Percentiles rank a stretch among this genome's conserved stretches.
phyloP scores from a whole-genome alignment of 53 echinoderm and acorn worm species.

The Apostichopus leukothele region DNA sequence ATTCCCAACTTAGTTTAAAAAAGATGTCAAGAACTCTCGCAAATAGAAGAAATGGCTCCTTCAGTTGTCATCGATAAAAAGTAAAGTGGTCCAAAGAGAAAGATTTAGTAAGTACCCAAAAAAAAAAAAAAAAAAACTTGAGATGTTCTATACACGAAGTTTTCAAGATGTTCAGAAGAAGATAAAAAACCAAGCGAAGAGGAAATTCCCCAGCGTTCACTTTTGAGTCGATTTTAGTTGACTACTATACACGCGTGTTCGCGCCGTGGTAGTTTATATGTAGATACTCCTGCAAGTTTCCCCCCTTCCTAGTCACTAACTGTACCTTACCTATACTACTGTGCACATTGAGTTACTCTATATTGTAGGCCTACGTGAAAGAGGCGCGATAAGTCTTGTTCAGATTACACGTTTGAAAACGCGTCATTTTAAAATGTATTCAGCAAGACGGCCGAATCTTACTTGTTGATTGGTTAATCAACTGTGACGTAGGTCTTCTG shows the following conservation, averaged over 20 bases:
- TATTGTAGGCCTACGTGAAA: background rate
- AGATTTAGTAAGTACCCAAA: background rate
- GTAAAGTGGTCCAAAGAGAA: constrained; percentile 19
- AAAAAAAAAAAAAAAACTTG: background rate
- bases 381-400: constrained; percentile 6
- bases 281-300: background rate
- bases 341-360: too few species aligned
- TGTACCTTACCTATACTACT: background rate
- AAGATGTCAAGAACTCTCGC: constrained; percentile 34
- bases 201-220: constrained; percentile 27
- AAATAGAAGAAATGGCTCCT: constrained; percentile 17
- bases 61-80: constrained; percentile 23
- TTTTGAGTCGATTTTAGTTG: constrained; percentile 30
- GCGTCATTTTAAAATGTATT: constrained; percentile 30
- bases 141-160: background rate
- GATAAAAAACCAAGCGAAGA: background rate
- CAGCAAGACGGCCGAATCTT: background rate
- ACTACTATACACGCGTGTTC: background rate
- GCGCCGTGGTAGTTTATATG: background rate
- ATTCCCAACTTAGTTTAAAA: constrained; percentile 2
- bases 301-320: background rate
- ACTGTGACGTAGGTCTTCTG: constrained; percentile 6
- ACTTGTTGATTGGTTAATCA: constrained; percentile 33
- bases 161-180: background rate
- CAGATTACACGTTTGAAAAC: constrained; percentile 29